Evolutionary conservation across 2,113 vertebrate genomes (phyloP).

Genomic region (Lota lota): DNA sequence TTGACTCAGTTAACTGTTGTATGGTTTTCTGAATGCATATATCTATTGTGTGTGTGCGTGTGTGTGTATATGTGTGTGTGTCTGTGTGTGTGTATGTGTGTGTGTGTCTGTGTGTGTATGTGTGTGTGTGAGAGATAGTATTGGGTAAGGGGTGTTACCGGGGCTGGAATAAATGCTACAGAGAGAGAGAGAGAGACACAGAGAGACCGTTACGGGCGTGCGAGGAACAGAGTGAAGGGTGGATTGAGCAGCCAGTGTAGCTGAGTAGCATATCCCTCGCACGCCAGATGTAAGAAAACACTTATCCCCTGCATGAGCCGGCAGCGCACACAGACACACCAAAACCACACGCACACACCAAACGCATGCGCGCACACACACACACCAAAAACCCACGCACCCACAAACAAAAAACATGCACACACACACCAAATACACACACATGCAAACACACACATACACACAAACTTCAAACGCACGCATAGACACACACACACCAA

Average conservation of each 20-base stretch:
- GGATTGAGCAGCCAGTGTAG: background rate
- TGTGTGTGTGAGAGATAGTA: background rate
- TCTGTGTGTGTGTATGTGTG: background rate
- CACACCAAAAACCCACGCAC: no score
- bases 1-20: no score
- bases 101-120: background rate
- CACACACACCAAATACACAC: no score
- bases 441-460: no score
- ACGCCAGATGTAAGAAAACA: constrained; percentile 70
- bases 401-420: no score
- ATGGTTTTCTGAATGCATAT: background rate
- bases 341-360: background rate
- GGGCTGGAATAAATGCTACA: no score
- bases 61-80: constrained; percentile 2
- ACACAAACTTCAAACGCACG: no score
- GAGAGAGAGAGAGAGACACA: no score
- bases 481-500: background rate
- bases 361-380: background rate
- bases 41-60: no score
- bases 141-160: constrained; percentile 10
- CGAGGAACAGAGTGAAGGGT: no score
- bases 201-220: no score
- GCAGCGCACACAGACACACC: background rate
- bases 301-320: constrained; percentile 65
- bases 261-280: constrained; percentile 67